These are phyloP conservation scores for Thera obeliscata DNA, from an alignment of 2,888 invertebrate genomes.

Conservation along the genomic window DNA sequence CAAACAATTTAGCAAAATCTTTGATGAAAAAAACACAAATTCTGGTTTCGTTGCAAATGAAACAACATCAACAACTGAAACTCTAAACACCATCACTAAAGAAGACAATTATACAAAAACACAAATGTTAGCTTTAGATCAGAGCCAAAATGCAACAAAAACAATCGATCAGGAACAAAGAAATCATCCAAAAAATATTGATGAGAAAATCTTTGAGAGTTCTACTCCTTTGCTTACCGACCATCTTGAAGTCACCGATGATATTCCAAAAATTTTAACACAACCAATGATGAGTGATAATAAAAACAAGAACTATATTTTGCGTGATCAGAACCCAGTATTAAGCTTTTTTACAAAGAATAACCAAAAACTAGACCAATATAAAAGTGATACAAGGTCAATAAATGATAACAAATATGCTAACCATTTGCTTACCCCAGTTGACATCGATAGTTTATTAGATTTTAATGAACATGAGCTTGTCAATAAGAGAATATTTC, in stretches of 20 bases:
- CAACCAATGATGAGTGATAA: constrained; percentile 12
- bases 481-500: constrained; percentile 41
- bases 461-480: constrained; percentile 40
- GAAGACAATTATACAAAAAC: neutral
- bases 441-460: constrained; percentile 25
- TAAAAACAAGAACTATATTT: constrained; percentile 8
- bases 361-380: neutral
- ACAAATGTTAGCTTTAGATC: neutral
- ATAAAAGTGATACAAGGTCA: constrained; percentile 17
- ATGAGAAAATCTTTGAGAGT: neutral
- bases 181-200: neutral
- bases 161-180: neutral
- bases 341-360: constrained; percentile 22
- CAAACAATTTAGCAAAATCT: neutral
- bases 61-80: neutral
- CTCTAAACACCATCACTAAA: neutral
- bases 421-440: constrained; percentile 36
- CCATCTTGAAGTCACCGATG: constrained; percentile 6
- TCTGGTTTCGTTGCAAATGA: neutral
- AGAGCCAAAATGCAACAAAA: neutral
- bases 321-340: constrained; percentile 8
- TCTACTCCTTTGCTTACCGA: neutral
- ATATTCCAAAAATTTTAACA: neutral
- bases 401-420: constrained; percentile 43
- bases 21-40: neutral